Percentiles rank a stretch among this genome's conserved stretches.
phyloP scores from a whole-genome alignment of 2,113 vertebrate genomes.

The Platysternon megacephalum region DNA sequence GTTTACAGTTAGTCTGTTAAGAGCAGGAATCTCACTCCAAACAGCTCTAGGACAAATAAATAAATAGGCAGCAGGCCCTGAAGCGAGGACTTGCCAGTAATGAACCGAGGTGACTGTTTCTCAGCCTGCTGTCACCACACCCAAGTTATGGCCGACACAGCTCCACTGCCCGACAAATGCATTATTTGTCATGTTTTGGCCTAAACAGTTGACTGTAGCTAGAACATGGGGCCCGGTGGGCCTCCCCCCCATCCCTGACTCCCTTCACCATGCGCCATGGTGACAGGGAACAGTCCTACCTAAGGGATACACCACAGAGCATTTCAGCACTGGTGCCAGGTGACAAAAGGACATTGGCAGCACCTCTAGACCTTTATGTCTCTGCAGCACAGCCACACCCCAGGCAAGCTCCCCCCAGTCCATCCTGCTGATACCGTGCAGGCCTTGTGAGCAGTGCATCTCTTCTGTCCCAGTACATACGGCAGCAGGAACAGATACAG shows the following conservation, averaged over 20 bases:
- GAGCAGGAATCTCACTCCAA: background rate
- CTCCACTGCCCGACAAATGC: rapidly evolving
- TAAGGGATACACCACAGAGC: rapidly evolving
- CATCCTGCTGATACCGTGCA: too few species aligned
- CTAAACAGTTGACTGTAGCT: background rate
- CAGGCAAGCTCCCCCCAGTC: background rate
- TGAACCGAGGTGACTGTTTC: background rate
- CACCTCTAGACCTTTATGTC: background rate
- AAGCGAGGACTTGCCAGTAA: background rate
- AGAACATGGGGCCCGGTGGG: rapidly evolving
- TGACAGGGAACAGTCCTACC: rapidly evolving
- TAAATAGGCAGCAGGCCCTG: background rate
- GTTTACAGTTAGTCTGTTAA: background rate
- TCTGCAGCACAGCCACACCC: background rate
- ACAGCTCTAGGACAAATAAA: background rate
- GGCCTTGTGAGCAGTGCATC: too few species aligned
- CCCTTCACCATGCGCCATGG: rapidly evolving
- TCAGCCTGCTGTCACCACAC: background rate
- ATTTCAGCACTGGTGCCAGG: rapidly evolving
- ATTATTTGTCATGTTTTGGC: background rate
- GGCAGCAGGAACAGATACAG: too few species aligned
- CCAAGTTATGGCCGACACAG: background rate
- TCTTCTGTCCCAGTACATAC: too few species aligned
- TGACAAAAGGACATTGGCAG: rapidly evolving
- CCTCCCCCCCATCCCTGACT: rapidly evolving